Base-by-base conservation (phyloP, 2,888 invertebrate species). In the Tethea ocularis region DNA sequence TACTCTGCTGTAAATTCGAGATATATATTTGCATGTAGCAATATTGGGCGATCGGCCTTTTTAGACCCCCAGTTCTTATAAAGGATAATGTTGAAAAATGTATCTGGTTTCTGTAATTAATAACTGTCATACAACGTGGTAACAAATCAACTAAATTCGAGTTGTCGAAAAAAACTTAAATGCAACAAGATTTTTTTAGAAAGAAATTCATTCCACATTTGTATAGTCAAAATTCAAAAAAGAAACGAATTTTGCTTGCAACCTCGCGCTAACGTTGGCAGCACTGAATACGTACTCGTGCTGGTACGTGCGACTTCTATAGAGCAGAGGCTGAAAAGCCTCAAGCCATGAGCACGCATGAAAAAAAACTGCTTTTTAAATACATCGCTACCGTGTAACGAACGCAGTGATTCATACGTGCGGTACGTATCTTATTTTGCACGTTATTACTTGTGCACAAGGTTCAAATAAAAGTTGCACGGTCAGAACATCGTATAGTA, bases 231-330 rank as follows among this genome's bases (percentile, higher is more conserved):
- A 75, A 71, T 63, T 71, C 64, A 57, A 67, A 71, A 71, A 68
- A 71, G 63, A 38, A 41, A 60, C 53, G 56, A 52, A 63, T 52
- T 61, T 17, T 20, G 20, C 68, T 69, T 56, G 61, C 70, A 57
- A 67, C 67, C 67, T 75, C 67, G 64, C 68, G 60, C 66, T 67
- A 57, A 67, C 68, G 75, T 69, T 77, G 74, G 69, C 69, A 71
- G 67, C 63, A 70, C 64, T 82, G 83, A 82, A 83, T 75, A 75
- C 74, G 67, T 74, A 75, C 75, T 81, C 73, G 75, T 74, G 63
- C 63, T 61, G 64, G 63, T 61, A 71, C 67, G 61, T 53, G 55
- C 57, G 59, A 61, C 55, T 58, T 64, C 63, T 75, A 66, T 71
- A 74, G 74, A 79, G 77, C 69, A 71, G 57, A 38, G 62, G 67